These are phyloP conservation scores for Nansenia antarctica DNA, from an alignment of 2,113 vertebrate genomes.

Conservation along the genomic window DNA sequence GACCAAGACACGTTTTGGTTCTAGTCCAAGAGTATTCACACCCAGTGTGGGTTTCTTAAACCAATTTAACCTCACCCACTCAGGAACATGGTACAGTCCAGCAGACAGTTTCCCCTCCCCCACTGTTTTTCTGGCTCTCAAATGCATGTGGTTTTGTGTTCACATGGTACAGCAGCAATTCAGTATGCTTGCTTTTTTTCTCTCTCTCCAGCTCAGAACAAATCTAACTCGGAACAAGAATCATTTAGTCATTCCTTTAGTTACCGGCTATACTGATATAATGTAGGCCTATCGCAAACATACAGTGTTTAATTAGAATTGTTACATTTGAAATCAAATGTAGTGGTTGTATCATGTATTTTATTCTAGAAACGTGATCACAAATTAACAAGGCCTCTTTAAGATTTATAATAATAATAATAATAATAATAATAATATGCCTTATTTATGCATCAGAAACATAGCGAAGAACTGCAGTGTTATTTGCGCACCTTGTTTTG, in stretches of 20 bases:
- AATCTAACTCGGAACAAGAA: conserved; percentile 31
- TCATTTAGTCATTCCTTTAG: conserved; percentile 38
- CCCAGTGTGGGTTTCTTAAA: neutral
- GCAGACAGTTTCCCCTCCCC: conserved; percentile 55
- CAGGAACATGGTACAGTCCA: conserved; percentile 51
- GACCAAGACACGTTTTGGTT: too few relatives aligned
- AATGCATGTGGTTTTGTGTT: conserved; percentile 32
- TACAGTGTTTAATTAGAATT: too few relatives aligned
- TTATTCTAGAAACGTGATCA: too few relatives aligned
- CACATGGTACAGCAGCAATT: conserved; percentile 50
- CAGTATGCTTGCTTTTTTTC: conserved; percentile 22
- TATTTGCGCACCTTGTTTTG: neutral
- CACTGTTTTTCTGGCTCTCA: conserved; percentile 22
- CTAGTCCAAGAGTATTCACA: too few relatives aligned
- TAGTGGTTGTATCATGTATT: too few relatives aligned
- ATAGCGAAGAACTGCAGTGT: too few relatives aligned
- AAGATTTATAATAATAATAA: too few relatives aligned
- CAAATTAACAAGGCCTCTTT: too few relatives aligned
- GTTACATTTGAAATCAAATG: too few relatives aligned
- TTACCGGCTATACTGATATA: neutral
- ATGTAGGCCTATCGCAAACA: too few relatives aligned
- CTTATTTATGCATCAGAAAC: too few relatives aligned
- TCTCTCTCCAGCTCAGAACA: conserved; percentile 21
- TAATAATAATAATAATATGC: too few relatives aligned
- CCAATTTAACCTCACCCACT: neutral